Conservation (phyloP, 2,113 vertebrate genomes). For the Coracopsis vasa region DNA sequence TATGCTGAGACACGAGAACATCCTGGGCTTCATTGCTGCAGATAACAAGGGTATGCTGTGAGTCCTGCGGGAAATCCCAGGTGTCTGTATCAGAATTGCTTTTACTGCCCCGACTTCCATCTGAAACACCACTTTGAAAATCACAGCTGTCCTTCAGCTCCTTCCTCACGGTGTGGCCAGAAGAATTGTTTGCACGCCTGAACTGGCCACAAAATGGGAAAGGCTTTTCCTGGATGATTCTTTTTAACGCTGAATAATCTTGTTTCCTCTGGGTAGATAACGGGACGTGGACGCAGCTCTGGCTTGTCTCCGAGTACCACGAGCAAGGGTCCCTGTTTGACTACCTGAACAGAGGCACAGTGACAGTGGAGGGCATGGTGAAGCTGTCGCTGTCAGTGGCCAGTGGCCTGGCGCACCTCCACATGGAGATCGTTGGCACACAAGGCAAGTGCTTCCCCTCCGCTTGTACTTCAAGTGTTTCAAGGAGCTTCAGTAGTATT, state of each 20-base stretch:
- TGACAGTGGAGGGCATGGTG: slow-evolving; percentile 86
- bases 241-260: neutral
- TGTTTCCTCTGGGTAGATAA: slow-evolving; percentile 79
- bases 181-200: fast-evolving
- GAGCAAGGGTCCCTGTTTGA: slow-evolving; percentile 95
- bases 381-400: slow-evolving; percentile 86
- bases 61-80: fast-evolving
- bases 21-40: slow-evolving; percentile 96
- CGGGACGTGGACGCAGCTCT: slow-evolving; percentile 97
- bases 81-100: neutral
- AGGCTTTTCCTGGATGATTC: neutral
- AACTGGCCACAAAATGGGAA: fast-evolving
- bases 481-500: neutral
- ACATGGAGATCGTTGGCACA: slow-evolving; percentile 98
- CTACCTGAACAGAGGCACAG: slow-evolving; percentile 89
- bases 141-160: fast-evolving
- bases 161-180: fast-evolving
- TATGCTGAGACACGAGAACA: slow-evolving; percentile 95
- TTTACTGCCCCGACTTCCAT: fast-evolving
- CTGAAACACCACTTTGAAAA: fast-evolving
- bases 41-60: slow-evolving; percentile 85
- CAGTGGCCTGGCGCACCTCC: slow-evolving; percentile 94
- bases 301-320: slow-evolving; percentile 97
- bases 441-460: slow-evolving; percentile 79
- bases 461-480: fast-evolving